A percentile compares a stretch with the other conserved stretches of the same genome.
These are phyloP conservation scores for Stigmatopora argus DNA, from an alignment of 2,113 vertebrate species.

Conservation along the genomic window DNA sequence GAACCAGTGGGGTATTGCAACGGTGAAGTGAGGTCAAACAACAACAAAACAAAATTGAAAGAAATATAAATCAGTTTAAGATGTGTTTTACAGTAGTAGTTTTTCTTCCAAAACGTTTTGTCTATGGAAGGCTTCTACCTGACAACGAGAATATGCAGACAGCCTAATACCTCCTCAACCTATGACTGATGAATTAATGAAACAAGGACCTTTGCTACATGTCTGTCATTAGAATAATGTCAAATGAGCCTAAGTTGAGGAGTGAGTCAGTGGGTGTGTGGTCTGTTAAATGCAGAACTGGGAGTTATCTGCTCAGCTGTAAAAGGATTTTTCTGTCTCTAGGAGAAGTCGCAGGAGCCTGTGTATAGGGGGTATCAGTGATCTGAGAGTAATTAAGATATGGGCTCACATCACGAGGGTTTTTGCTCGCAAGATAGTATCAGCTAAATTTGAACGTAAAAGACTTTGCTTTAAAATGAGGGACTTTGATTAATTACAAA, in stretches of 20 bases:
- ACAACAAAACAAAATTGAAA: neutral
- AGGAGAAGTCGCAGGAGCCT: constrained; percentile 40
- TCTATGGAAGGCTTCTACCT: no score
- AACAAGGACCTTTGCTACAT: constrained; percentile 43
- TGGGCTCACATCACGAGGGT: constrained; percentile 58
- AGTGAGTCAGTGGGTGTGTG: neutral
- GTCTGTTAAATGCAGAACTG: constrained; percentile 52
- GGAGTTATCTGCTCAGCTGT: constrained; percentile 69
- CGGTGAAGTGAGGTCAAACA: neutral
- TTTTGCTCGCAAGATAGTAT: constrained; percentile 52
- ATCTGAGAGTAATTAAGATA: constrained; percentile 72
- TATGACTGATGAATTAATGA: constrained; percentile 45
- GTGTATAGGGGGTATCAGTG: constrained; percentile 56
- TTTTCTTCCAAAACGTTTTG: no score
- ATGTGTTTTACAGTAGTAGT: no score
- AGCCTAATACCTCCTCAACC: neutral
- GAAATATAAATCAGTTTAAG: no score
- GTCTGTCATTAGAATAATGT: constrained; percentile 59
- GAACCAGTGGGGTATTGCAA: no score
- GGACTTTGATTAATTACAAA: constrained; percentile 70
- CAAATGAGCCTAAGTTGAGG: constrained; percentile 51
- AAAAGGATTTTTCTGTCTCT: constrained; percentile 72
- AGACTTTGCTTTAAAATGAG: constrained; percentile 50
- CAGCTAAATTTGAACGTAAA: constrained; percentile 61
- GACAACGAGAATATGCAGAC: no score